phyloP scores from a whole-genome alignment of 2,113 vertebrate species.

The Corythoichthys intestinalis region DNA sequence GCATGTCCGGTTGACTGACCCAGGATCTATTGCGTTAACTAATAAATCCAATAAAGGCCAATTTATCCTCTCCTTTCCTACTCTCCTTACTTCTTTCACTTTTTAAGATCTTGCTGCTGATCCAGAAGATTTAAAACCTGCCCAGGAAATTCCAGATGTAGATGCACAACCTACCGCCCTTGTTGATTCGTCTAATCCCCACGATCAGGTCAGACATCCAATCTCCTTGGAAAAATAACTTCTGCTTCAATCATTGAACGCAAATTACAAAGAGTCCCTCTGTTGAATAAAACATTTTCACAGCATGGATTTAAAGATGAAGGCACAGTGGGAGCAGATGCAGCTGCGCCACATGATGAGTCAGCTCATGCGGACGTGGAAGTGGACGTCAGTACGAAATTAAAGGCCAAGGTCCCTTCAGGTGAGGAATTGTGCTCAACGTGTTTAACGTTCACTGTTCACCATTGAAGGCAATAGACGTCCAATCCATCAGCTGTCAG shows the following conservation, averaged over 20 bases:
- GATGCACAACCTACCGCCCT: neutral
- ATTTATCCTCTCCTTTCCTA: too few relatives aligned
- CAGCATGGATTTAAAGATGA: constrained; percentile 11
- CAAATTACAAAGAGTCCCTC: neutral
- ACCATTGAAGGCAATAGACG: too few relatives aligned
- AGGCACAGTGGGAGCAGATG: neutral
- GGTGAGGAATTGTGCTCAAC: constrained; percentile 22
- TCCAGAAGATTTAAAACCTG: neutral
- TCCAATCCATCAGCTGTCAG: too few relatives aligned
- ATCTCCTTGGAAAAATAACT: neutral
- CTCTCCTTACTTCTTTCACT: neutral
- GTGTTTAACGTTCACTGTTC: too few relatives aligned
- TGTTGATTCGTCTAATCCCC: neutral
- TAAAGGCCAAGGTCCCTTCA: neutral
- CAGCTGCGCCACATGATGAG: constrained; percentile 2
- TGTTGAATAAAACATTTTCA: neutral
- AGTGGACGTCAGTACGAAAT: neutral
- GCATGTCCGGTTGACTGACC: too few relatives aligned
- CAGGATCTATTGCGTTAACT: too few relatives aligned
- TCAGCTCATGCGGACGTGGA: neutral
- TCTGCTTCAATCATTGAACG: neutral
- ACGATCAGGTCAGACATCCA: constrained; percentile 22
- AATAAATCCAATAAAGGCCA: neutral
- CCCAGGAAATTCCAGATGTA: neutral
- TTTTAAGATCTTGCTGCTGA: neutral